These are phyloP conservation scores for Dolichopus griseipennis DNA, from an alignment of 2,888 invertebrate species.

Conservation along the genomic window DNA sequence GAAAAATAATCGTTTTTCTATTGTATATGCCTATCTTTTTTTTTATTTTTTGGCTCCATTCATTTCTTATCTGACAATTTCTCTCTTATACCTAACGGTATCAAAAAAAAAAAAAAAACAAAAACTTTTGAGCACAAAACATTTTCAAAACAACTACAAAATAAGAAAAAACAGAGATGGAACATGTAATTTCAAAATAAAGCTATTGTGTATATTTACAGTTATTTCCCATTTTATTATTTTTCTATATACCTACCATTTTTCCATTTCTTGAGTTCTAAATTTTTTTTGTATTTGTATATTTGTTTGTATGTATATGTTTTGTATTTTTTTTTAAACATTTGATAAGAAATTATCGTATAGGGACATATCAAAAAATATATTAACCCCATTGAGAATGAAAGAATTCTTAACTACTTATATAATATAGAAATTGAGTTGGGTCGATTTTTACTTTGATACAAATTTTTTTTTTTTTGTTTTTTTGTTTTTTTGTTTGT, in stretches of 20 bases:
- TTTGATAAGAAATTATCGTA: slow-evolving; percentile 4
- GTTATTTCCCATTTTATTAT: background rate
- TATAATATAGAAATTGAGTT: background rate
- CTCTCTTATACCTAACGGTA: no score
- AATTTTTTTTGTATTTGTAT: no score
- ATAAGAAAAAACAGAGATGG: background rate
- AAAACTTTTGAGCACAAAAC: no score
- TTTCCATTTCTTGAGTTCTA: background rate
- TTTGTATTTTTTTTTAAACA: no score
- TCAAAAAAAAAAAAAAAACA: no score
- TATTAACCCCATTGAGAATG: background rate
- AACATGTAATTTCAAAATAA: background rate
- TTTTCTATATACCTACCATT: background rate
- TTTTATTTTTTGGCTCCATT: no score
- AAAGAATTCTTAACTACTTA: background rate
- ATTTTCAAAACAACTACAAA: background rate
- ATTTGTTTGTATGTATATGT: no score
- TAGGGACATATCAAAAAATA: background rate
- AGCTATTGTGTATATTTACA: background rate
- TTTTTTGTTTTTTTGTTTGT: no score
- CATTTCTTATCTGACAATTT: no score
- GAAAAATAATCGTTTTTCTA: slow-evolving; percentile 2
- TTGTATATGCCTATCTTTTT: background rate
- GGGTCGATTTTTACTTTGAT: background rate
- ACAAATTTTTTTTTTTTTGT: no score